Base-by-base conservation (phyloP, 2,797 vertebrate species). In the Sciaenops ocellatus region DNA sequence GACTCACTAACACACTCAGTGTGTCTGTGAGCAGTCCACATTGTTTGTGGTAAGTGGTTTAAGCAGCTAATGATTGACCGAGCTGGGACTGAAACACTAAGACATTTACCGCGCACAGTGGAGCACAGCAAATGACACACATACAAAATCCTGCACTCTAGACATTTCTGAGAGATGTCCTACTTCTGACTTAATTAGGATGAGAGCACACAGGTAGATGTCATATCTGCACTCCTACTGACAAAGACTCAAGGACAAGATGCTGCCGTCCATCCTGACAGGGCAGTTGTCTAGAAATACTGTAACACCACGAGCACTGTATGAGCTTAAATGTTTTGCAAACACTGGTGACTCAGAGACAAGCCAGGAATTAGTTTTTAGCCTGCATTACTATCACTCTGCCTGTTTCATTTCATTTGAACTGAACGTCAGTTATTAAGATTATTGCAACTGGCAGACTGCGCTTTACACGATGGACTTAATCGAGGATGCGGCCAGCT, bases 31-130 rank as follows among this genome's bases (percentile, higher is more conserved):
- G 76, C 71, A 64, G 63, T 57, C 70, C 76, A 80, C 78, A 86
- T 75, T 87, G 84, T 89, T 82, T 78, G 62, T 1, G 9, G 59
- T 89, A 93, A 93, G 85, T 90, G 85, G 93, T 90, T 90, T 91
- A 91, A 93, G 84, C 87, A 28, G 71, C 85, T 89, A 80, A 88
- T 80, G 80, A 80, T 47, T 80, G 85, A 84, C 79, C 68, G 46
- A 85, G 75, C 76, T 38, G 67, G 20, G 59, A 54, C 52, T 69
- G 54, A 87, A 80, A 81, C 68, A 72, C 80, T 56, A 48, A 65
- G 73, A 78, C 79, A 69, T 88, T 90, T 47, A 75, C 12, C 13
- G 5, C 67, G 77, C 74, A 79, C 44, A 26, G 56, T 67, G 57
- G 30, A 69, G 28, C 72, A 26, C 44, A 30, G 48, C 28, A 44